Evolutionary conservation across 2,113 vertebrate genomes (phyloP), one percentile per base, ranked within the genome.

Genomic region (Bubo bubo): DNA sequence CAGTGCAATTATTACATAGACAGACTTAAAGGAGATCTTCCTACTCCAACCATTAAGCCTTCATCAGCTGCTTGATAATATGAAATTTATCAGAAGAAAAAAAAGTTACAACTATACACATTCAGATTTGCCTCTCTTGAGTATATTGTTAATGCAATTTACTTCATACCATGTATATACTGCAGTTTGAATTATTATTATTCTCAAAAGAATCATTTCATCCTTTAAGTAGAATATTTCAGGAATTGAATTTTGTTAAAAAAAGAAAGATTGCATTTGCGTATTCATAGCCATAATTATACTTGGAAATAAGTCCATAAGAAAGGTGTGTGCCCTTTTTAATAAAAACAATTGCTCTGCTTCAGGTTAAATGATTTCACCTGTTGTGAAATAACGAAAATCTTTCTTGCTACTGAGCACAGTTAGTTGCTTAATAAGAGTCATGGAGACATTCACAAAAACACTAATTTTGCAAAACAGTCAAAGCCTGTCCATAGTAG

Each of bases 311-410:
- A 62, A 47, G 23, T 83, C 77, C 37, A 21, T 37, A 68, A 45
- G 81, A 85, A 96, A 91, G 86, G 68, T 85, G 16, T 52, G 80
- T 43, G 55, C 43, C 77, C 79, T 83, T 98, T 95, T 89, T 87
- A 96, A 92, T 90, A 91, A 95, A 98, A 97, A 92, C 82, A 95
- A 88, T 91, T 92, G 39, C 50, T 90, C 79, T 93, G 88, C 95
- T 94, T 95, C 27, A 43, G 93, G 92, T 98, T 93, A 97, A 98
- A 97, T 96, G 59, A 95, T 94, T 96, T 97, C 71, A 84, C 96
- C 86, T 94, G 90, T 95, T 97, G 95, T 76, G 93, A 97, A 91
- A 90, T 85, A 97, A 95, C 97, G 97, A 97, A 96, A 97, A 95
- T 93, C 85, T 80, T 91, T 96, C 95, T 97, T 41, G 55, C 91